These are phyloP conservation scores for Grantiella picta DNA, from an alignment of 2,113 vertebrate species.

Conservation along the genomic window DNA sequence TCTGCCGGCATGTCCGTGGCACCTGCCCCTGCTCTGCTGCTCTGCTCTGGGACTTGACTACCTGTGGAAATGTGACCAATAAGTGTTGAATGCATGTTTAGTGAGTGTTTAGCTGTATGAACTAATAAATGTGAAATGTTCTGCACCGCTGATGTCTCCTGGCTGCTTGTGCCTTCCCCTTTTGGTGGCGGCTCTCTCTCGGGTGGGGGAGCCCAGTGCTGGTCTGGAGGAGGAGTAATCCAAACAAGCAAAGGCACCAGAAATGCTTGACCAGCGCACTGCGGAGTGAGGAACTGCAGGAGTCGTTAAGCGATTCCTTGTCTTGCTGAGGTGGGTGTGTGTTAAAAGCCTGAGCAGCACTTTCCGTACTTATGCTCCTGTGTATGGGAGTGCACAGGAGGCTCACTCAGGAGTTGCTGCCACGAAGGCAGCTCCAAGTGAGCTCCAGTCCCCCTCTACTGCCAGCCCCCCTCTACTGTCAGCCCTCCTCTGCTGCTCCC, in stretches of 20 bases:
- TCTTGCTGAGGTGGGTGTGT: not conserved
- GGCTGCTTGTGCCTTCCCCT: not conserved
- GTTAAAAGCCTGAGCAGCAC: not conserved
- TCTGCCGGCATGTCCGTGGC: not conserved
- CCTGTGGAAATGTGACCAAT: slow-evolving; percentile 99
- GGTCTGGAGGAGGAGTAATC: not conserved
- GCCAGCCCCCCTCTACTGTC: no score
- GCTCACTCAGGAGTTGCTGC: not conserved
- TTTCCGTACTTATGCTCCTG: not conserved
- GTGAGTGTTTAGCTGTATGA: slow-evolving; percentile 92
- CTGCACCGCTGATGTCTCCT: slow-evolving; percentile 68
- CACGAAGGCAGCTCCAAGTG: not conserved
- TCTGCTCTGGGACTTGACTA: slow-evolving; percentile 92
- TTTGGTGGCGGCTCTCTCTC: rapidly evolving
- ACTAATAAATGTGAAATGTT: slow-evolving; percentile 99
- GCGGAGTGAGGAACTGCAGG: not conserved
- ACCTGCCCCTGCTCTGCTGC: slow-evolving; percentile 29
- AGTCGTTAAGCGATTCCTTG: not conserved
- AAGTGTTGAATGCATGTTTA: slow-evolving; percentile 98
- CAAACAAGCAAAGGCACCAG: not conserved
- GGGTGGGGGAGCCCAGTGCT: not conserved
- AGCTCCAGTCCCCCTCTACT: not conserved
- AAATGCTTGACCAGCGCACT: not conserved
- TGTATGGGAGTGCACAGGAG: not conserved
- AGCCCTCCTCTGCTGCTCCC: not conserved